phyloP scores from a whole-genome alignment of 2,888 invertebrate species.

The Drosophila falleni region DNA sequence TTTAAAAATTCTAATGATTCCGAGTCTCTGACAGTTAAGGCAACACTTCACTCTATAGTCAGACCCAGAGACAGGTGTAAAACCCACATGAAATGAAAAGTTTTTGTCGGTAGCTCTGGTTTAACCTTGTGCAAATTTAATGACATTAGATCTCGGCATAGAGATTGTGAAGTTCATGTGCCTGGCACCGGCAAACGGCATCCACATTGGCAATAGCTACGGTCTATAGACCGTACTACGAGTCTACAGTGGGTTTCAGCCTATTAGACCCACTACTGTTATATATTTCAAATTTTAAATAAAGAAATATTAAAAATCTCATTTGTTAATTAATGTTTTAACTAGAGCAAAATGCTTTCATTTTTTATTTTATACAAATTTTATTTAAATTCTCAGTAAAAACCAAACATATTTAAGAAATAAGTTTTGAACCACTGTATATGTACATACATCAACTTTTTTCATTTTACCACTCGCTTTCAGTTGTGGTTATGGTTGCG shows the following conservation, averaged over 20 bases:
- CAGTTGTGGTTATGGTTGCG: slow-evolving; percentile 39
- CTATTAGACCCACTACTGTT: too few species aligned
- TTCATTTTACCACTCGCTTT: slow-evolving; percentile 59
- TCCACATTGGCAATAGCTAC: slow-evolving; percentile 1
- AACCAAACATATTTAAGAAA: too few species aligned
- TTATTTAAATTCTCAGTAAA: too few species aligned
- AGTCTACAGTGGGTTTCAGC: background rate
- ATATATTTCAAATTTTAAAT: too few species aligned
- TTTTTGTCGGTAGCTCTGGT: slow-evolving; percentile 35
- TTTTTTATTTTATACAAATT: too few species aligned
- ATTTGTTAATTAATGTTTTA: too few species aligned
- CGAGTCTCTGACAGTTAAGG: slow-evolving; percentile 24
- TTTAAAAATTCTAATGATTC: slow-evolving; percentile 1
- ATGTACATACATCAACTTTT: slow-evolving; percentile 18
- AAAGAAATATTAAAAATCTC: too few species aligned
- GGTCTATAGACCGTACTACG: background rate
- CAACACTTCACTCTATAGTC: slow-evolving; percentile 13
- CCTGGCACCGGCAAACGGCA: slow-evolving; percentile 14
- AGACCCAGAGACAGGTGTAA: slow-evolving; percentile 26
- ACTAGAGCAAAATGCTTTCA: too few species aligned
- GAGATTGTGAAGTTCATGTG: slow-evolving; percentile 66
- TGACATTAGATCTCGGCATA: slow-evolving; percentile 66
- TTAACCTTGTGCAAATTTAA: slow-evolving; percentile 73
- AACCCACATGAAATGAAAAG: slow-evolving; percentile 60
- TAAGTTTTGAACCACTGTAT: too few species aligned